Base-by-base conservation (phyloP, 1,140 invertebrate genomes). In the Maconellicoccus hirsutus region DNA sequence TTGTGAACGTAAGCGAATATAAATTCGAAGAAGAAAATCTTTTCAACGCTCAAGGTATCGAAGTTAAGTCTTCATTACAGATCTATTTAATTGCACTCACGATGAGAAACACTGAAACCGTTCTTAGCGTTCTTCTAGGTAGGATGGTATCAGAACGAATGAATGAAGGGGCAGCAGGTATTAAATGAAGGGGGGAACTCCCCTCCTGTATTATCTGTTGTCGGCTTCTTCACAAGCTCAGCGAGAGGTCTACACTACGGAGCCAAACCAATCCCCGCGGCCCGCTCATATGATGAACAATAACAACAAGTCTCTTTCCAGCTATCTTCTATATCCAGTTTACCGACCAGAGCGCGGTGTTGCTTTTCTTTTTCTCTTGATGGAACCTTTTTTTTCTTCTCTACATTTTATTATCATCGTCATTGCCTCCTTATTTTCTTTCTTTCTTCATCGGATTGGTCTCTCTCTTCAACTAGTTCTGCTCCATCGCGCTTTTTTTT, bases 381-480 rank as follows among this genome's bases (percentile, higher is more conserved):
- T 59, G 61, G 61, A 66, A 66, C 22, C 61, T 66, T 66, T 66
- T 61, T 61, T 66, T 66, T 66, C 25, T 66, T 66, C 25, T 66
- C 25, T 66, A 66, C 61, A 66, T 66, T 66, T 66, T 66, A 66
- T 66, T 66, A 66, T 66, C 61, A 66, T 66, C 61, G 25, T 66
- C 61, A 25, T 59, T 59, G 52, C 52, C 52, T 59, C 52, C 52
- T 59, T 26, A 25, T 26, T 66, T 25, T 23, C 22, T 26, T 14
- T 66, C 61, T 66, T 25, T 66, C 22, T 66, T 26, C 22, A 22
- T 16, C 6, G 21, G 10, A 23, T 66, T 23, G 19, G 3, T 66
- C 25, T 66, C 61, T 66, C 19, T 66, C 61, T 25, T 16, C 61
- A 66, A 66, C 61, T 66, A 66, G 61, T 66, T 66, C 25, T 66